Base-by-base conservation (phyloP, 2,113 vertebrate genomes). In the Paratilapia polleni region DNA sequence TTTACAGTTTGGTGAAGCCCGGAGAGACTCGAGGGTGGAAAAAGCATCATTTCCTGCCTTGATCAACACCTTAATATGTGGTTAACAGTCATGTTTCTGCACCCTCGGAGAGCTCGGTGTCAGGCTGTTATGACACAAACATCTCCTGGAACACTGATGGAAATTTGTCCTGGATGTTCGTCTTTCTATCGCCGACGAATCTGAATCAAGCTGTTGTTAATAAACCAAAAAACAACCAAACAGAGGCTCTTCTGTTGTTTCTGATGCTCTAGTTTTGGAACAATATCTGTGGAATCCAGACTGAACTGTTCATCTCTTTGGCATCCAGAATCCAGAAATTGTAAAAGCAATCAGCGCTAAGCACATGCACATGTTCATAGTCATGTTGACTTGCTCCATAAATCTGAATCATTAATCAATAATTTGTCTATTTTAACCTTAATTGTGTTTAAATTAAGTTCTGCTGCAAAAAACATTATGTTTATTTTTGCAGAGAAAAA, bases 241-340 rank as follows among this genome's bases (percentile, higher is more conserved):
- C 66, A 52, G 64, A 60, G 26, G 8, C 26, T 8, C 58, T 14
- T 28, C 26, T 2, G 26, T 14, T 14, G 57, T 60, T 28, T 60
- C 24, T 15, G 58, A 28, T 28, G 24, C 24, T 49, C 9, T 0
- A 1, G 5, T 20, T 49, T 70, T 49, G 26, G 0, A 49, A 0
- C 24, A 49, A 70, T 28, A 70, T 49, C 26, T 47, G 64, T 68
- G 15, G 26, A 28, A 26, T 8, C 8, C 22, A 47, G 38, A 26
- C 38, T 68, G 38, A 68, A 26, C n/a, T 66, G 63, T 26, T 61
- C 8, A 15, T 31, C 5, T 34, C 1, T 62, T 62, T 5, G 10
- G 28, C 9, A 1, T 62, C 26, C 59, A 61, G 4, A 61, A 61
- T 61, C 59, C 17, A 17, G 17, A 11, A 66, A 17, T n/a, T 66